These are phyloP conservation scores for Copidosoma floridanum DNA, from an alignment of 1,140 invertebrate species.

Conservation along the genomic window DNA sequence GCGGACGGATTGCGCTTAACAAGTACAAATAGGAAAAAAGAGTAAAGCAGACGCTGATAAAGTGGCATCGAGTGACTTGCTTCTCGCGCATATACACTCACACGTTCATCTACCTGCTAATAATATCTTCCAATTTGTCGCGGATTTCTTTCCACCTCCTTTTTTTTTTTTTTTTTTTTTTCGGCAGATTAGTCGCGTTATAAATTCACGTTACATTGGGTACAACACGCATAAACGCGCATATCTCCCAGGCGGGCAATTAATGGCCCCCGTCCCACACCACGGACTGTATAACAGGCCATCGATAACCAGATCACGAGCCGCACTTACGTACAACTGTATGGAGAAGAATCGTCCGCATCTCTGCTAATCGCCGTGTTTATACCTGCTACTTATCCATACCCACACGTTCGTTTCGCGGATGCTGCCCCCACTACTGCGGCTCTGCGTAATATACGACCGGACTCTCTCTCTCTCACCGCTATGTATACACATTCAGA, in stretches of 20 bases:
- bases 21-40: no score
- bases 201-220: constrained; percentile 45
- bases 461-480: no score
- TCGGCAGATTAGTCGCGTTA: constrained; percentile 46
- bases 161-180: constrained; percentile 27
- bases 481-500: neutral
- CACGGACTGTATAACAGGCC: constrained; percentile 37
- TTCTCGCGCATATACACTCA: no score
- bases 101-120: no score
- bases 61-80: no score
- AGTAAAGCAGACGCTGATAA: no score
- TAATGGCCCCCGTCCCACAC: constrained; percentile 21
- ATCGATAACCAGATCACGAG: constrained; percentile 40
- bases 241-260: constrained; percentile 30
- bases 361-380: constrained; percentile 36
- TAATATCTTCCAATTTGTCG: no score
- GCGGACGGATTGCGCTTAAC: no score
- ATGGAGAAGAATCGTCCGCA: constrained; percentile 35
- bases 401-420: no score
- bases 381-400: constrained; percentile 43
- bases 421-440: no score
- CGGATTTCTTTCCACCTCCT: no score
- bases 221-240: constrained; percentile 31
- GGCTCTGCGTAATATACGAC: constrained; percentile 25
- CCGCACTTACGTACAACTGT: constrained; percentile 4